These are phyloP conservation scores for Sycophila sp. DNA, from an alignment of 1,140 invertebrate species.

Conservation along the genomic window DNA sequence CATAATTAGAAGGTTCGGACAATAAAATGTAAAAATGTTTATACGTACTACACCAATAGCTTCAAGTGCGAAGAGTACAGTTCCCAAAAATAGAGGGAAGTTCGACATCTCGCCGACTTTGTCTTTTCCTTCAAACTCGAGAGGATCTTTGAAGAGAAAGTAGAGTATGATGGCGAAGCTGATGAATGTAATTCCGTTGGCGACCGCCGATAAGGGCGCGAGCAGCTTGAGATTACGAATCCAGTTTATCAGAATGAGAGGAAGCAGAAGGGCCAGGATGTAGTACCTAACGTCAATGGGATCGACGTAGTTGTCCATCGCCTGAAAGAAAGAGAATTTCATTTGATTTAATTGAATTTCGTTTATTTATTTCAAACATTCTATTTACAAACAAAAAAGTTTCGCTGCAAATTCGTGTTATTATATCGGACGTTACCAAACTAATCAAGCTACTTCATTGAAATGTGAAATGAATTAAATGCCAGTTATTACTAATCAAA, in stretches of 20 bases:
- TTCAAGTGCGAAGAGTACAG: conserved; percentile 81
- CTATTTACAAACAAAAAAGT: no score
- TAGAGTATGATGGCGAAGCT: conserved; percentile 78
- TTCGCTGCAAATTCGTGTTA: no score
- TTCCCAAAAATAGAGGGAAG: conserved; percentile 78
- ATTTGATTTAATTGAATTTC: not conserved
- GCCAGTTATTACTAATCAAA: conserved; percentile 8
- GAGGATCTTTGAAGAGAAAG: conserved; percentile 70
- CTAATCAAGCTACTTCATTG: conserved; percentile 3
- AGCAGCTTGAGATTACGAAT: conserved; percentile 78
- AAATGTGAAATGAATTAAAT: conserved; percentile 9
- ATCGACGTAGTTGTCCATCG: conserved; percentile 39
- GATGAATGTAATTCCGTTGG: conserved; percentile 74
- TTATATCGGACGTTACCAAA: not conserved
- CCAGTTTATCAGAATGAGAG: conserved; percentile 78
- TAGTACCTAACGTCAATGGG: conserved; percentile 69
- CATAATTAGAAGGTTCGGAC: no score
- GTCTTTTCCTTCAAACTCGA: conserved; percentile 64
- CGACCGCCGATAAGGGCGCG: conserved; percentile 78
- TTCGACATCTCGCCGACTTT: conserved; percentile 65
- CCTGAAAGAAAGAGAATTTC: conserved; percentile 42
- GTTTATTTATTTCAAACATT: no score
- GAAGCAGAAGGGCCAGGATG: conserved; percentile 74
- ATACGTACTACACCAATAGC: conserved; percentile 74
- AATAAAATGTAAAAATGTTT: not conserved